Conservation (phyloP, 92 coral and sea anemone genomes). For the Epizoanthus ramosus region DNA sequence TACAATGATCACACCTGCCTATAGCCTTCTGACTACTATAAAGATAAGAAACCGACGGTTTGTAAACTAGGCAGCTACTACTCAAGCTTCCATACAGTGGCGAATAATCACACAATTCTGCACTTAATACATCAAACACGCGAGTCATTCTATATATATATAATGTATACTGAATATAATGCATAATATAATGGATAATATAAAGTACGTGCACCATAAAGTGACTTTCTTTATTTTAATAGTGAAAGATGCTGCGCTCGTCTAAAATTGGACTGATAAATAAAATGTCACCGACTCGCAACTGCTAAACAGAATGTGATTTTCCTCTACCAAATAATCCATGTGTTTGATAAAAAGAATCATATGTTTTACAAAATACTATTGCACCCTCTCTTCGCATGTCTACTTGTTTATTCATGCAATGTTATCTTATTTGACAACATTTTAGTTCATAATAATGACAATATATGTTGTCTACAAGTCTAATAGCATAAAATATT, state of each 20-base stretch:
- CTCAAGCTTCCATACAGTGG: background rate
- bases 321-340: no score
- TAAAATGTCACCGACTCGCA: no score
- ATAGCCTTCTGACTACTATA: background rate
- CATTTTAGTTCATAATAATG: background rate
- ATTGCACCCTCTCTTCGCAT: background rate
- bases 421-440: background rate
- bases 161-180: no score
- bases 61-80: background rate
- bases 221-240: background rate
- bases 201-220: background rate
- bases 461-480: background rate
- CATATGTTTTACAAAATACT: no score
- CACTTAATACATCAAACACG: background rate
- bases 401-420: background rate
- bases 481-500: background rate
- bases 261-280: background rate
- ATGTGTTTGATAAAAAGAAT: no score
- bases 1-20: background rate
- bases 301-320: no score
- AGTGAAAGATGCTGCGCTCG: background rate
- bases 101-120: background rate
- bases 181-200: no score
- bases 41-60: background rate
- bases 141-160: background rate